Conservation (phyloP, 2,888 invertebrate genomes). For the Candidula unifasciata region DNA sequence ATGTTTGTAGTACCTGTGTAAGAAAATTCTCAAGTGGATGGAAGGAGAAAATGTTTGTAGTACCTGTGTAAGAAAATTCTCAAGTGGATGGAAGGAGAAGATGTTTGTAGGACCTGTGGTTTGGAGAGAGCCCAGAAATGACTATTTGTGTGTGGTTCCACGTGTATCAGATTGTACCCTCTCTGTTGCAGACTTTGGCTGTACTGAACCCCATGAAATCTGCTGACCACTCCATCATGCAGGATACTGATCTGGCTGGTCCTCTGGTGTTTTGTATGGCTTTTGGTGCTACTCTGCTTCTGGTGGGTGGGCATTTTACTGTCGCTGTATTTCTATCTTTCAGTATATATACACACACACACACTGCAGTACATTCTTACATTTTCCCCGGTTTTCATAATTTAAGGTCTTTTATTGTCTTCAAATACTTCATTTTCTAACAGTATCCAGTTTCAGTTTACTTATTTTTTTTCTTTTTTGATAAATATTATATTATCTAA, state of each 20-base stretch:
- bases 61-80: too few relatives aligned
- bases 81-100: too few relatives aligned
- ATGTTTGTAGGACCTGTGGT: too few relatives aligned
- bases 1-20: too few relatives aligned
- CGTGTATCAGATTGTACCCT: not conserved
- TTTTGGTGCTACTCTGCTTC: constrained; percentile 82
- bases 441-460: too few relatives aligned
- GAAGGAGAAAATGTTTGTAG: too few relatives aligned
- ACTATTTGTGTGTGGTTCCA: too few relatives aligned
- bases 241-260: constrained; percentile 91
- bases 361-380: not conserved
- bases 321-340: not conserved
- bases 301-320: constrained; percentile 31
- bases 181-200: constrained; percentile 84
- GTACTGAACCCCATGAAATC: constrained; percentile 87
- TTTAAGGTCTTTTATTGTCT: not conserved
- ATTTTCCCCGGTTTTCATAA: too few relatives aligned
- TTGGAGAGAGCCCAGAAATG: too few relatives aligned
- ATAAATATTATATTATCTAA: not conserved
- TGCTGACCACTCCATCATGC: constrained; percentile 78
- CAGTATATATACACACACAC: too few relatives aligned
- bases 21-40: too few relatives aligned
- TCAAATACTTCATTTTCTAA: too few relatives aligned
- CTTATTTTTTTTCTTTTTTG: not conserved
- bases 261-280: constrained; percentile 92